These are phyloP conservation scores for Gambelia wislizenii DNA, from an alignment of 2,797 vertebrate genomes.

Conservation along the genomic window DNA sequence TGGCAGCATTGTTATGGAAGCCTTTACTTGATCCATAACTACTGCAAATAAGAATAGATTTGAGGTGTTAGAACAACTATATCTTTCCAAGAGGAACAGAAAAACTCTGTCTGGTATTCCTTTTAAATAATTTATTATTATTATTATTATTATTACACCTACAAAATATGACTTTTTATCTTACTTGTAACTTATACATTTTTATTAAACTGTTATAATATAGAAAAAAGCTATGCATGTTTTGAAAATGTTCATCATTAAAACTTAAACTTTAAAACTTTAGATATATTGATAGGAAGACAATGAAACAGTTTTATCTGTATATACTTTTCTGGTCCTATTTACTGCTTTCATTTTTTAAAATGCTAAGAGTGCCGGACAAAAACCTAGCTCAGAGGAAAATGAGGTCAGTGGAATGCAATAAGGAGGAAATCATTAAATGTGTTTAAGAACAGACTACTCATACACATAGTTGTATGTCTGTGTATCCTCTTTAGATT, in stretches of 20 bases:
- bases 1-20: background rate
- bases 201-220: constrained; percentile 25
- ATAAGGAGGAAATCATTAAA: constrained; percentile 15
- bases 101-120: constrained; percentile 13
- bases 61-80: background rate
- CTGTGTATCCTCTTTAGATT: constrained; percentile 49
- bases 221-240: constrained; percentile 36
- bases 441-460: constrained; percentile 33
- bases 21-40: background rate
- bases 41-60: constrained; percentile 12
- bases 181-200: constrained; percentile 20
- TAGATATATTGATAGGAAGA: constrained; percentile 34
- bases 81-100: constrained; percentile 24
- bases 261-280: constrained; percentile 30
- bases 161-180: constrained; percentile 43
- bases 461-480: constrained; percentile 13
- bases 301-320: background rate
- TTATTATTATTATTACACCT: constrained; percentile 36
- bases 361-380: background rate
- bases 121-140: background rate
- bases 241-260: too few relatives aligned
- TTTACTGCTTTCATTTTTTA: constrained; percentile 13
- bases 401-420: constrained; percentile 26
- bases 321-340: background rate
- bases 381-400: constrained; percentile 21